Evolutionary conservation across 1,140 invertebrate genomes (phyloP).

Genomic region (Ips nitidus): DNA sequence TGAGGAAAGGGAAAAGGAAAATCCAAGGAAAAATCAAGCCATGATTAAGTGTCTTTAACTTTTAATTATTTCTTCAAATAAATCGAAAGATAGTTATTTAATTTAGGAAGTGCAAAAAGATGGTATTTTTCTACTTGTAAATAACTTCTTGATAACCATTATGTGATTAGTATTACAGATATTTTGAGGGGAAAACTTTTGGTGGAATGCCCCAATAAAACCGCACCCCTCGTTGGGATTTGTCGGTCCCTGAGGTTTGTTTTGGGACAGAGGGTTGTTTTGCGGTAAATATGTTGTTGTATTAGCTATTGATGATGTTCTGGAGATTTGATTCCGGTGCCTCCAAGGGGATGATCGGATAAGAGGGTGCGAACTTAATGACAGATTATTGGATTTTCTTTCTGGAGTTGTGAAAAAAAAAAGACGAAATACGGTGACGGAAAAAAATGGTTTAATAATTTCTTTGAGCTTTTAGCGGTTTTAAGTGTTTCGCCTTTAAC

Average conservation of each 20-base stretch:
- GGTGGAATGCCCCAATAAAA: neutral
- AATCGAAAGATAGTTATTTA: too few species aligned
- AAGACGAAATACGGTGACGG: neutral
- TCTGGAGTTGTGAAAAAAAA: neutral
- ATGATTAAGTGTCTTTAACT: too few species aligned
- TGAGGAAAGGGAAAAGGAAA: too few species aligned
- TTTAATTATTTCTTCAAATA: too few species aligned
- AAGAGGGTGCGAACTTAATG: constrained; percentile 38
- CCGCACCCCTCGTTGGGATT: neutral
- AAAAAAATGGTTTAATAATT: constrained; percentile 21
- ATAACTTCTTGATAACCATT: too few species aligned
- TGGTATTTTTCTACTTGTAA: too few species aligned
- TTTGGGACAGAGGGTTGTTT: constrained; percentile 29
- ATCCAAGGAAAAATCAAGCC: too few species aligned
- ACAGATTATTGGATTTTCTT: constrained; percentile 37
- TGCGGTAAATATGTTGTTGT: constrained; percentile 39
- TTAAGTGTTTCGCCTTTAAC: constrained; percentile 17
- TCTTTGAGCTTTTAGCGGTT: constrained; percentile 10
- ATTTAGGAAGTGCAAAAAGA: too few species aligned
- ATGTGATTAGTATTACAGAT: too few species aligned
- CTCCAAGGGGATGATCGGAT: constrained; percentile 27
- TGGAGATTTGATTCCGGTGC: constrained; percentile 31
- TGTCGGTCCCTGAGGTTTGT: constrained; percentile 28
- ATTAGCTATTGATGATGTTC: constrained; percentile 39
- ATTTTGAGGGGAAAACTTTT: neutral